Evolutionary conservation across 1,140 invertebrate species (phyloP), one percentile per base, ranked within the genome.

Genomic region (Macrosteles quadrilineatus): DNA sequence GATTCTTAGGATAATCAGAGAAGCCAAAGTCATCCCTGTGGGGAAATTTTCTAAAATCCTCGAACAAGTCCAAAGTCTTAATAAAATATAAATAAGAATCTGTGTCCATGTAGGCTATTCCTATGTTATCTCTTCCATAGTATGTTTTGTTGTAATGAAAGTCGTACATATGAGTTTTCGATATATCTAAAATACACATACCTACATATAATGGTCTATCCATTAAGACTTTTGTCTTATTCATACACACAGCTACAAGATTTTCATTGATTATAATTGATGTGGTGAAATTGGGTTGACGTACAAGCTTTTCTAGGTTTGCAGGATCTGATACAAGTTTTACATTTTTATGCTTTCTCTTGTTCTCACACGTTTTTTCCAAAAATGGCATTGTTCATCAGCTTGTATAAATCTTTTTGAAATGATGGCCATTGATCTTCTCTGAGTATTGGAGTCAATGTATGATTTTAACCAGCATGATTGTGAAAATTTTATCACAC

Each of bases 31-130:
- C 30, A 25, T 2, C 30, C 53, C 47, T 64, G 19, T 59, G 14
- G 21, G 65, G 59, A 23, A 43, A 21, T 12, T 63, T 4, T 59
- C 65, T 71, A 21, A 74, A 68, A 68, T 72, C 67, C 2, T 45
- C 50, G 67, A 70, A 73, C 21, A 75, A 50, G 64, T 73, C 71
- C 23, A 71, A n/a, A 45, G 71, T 73, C 6, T 19, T 36, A 19
- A 76, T 74, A 62, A 79, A 68, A 74, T 80, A 82, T 43, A 80
- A 76, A 6, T 80, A 75, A 59, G 72, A 76, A 74, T 82, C 79
- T 0, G 81, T 82, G 72, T 83, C 81, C 0, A 72, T 78, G 69
- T 81, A 81, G 21, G 76, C 66, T 25, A 82, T 62, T 67, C 77
- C 74, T 1, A 71, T 57, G 12, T 74, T 17, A 19, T 55, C 29